phyloP scores from a whole-genome alignment of 2,113 vertebrate genomes.

The Coreoperca whiteheadi region DNA sequence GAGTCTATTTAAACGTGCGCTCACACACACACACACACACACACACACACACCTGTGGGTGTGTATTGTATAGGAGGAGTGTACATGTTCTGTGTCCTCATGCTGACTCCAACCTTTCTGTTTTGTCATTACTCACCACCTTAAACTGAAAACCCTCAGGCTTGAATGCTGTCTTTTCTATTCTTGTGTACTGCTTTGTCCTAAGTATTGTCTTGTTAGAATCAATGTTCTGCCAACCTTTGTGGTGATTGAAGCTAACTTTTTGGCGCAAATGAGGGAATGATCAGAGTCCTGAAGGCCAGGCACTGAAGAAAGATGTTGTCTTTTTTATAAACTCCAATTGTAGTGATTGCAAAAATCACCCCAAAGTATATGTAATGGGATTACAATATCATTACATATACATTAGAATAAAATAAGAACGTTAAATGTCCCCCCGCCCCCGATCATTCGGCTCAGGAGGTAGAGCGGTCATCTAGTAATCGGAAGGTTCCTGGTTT shows the following conservation, averaged over 20 bases:
- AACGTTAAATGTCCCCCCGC: neutral
- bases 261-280: conserved; percentile 7
- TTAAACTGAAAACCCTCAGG: conserved; percentile 11
- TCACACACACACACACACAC: neutral
- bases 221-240: conserved; percentile 15
- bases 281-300: neutral
- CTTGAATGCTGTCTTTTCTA: conserved; percentile 12
- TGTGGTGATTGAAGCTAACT: conserved; percentile 25
- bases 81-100: conserved; percentile 27
- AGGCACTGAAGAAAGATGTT: neutral
- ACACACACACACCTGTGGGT: conserved; percentile 19
- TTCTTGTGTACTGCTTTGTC: conserved; percentile 38
- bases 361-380: neutral
- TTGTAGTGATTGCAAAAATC: neutral
- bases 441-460: neutral
- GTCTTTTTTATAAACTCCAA: neutral
- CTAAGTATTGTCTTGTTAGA: conserved; percentile 17
- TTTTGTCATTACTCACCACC: conserved; percentile 14
- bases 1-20: conserved; percentile 35
- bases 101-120: conserved; percentile 8
- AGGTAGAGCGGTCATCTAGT: too few species aligned
- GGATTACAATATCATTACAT: neutral
- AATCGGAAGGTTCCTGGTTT: too few species aligned
- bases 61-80: conserved; percentile 19
- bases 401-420: neutral